Base-by-base conservation (phyloP, 2,113 vertebrate species). In the Corynorhinus townsendii region DNA sequence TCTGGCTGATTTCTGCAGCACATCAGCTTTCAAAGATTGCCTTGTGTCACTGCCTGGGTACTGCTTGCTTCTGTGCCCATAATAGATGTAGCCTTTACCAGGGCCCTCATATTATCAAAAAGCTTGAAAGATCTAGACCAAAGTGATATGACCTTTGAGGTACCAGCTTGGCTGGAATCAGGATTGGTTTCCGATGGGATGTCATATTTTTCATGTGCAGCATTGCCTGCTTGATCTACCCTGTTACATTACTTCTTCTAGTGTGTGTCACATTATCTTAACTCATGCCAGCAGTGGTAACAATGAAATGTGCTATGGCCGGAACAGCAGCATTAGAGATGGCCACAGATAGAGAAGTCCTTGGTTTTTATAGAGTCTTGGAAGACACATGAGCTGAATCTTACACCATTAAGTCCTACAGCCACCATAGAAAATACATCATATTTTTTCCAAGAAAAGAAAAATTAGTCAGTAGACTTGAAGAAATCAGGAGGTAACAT, bases 241-340 rank as follows among this genome's bases (percentile, higher is more conserved):
- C 75, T 95, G 94, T 95, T 95, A 89, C 68, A 69, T 89, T 49
- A n/a, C 77, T 93, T 87, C 80, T 77, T 82, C 81, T 35, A 30
- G 85, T 35, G 4, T 10, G 28, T 93, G 90, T 93, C 84, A 64
- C 30, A 62, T 83, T 90, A 69, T 69, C 86, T 82, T 79, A 97
- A 86, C 82, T 80, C 93, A 83, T 20, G 86, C 90, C 90, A 82
- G 72, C 30, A 45, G 68, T 35, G 49, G 47, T 80, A 86, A 89
- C 94, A 82, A 35, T 19, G 54, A 92, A 54, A 84, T 24, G 30
- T 0, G 69, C 83, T 30, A 35, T 62, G 72, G n/a, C 80, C 17
- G 38, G 87, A 87, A 17, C 0, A 11, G 84, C 7, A 33, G 47
- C 35, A 45, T 12, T 15, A 22, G 3, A 68, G 45, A 38, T 47